Base-by-base conservation (phyloP, 2,797 vertebrate genomes). In the Tauraco hartlaubi region DNA sequence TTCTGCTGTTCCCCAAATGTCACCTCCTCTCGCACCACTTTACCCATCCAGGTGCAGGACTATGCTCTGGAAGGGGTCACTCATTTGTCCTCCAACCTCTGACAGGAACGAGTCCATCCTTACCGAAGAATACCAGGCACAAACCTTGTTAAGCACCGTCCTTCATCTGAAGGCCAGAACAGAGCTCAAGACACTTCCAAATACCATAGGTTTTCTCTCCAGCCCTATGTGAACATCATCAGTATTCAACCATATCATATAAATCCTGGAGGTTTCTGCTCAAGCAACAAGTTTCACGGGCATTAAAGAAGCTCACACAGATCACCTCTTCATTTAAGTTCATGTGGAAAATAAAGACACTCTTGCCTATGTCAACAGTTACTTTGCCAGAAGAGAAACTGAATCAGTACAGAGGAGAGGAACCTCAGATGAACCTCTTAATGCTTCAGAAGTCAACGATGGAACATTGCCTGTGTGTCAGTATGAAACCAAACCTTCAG, bases 391-490 rank as follows among this genome's bases (percentile, higher is more conserved):
- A 19, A 71, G 39, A 52, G 28, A 14, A 88, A 59, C 37, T 46
- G 48, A 39, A 61, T 54, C 68, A 62, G 46, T 11, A 16, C 39
- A 9, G 7, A 37, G 51, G 37, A 77, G 48, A 79, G 54, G 74
- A 77, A 49, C 62, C 71, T 83, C 56, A n/a, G 43, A 23, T 59
- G 77, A 92, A 85, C 68, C 48, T 35, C 77, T 2, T 4, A 35
- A 28, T 14, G 49, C 66, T 88, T 61, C 79, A 3, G 4, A 28
- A 83, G 82, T 39, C 90, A 20, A 56, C 0, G 1, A 15, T 0
- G 35, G 49, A 71, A 33, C 83, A 67, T 26, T 6, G 5, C 31
- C 39, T 21, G 39, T 2, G 21, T 43, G 61, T 8, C 83, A 67
- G 59, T 4, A 56, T 11, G 52, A 41, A 83, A 21, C 39, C 49